Evolutionary conservation across 2,888 invertebrate species (phyloP).

Genomic region (Exephanes ischioxanthus): DNA sequence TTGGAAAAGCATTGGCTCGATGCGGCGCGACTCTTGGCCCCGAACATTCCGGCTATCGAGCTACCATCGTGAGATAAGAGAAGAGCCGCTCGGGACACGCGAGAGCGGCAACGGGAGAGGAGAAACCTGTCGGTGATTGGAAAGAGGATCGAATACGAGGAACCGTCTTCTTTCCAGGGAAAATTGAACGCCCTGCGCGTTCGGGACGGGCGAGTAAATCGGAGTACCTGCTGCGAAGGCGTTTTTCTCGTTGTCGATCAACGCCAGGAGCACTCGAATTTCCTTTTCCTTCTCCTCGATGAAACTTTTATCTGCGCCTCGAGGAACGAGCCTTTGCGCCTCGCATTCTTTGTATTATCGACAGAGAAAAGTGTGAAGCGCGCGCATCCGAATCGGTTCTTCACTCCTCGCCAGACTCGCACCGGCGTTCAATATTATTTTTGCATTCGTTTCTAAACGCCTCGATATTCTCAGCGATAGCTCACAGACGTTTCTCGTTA

Average conservation of each 20-base stretch:
- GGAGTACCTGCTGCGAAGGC: slow-evolving; percentile 24
- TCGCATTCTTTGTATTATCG: background rate
- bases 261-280: slow-evolving; percentile 45
- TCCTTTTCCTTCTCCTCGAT: slow-evolving; percentile 8
- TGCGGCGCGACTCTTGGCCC: slow-evolving; percentile 43
- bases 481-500: background rate
- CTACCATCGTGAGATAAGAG: slow-evolving; percentile 65
- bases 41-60: slow-evolving; percentile 61
- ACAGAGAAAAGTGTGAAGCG: background rate
- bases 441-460: background rate
- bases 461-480: background rate
- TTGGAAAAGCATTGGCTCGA: slow-evolving; percentile 72
- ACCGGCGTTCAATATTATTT: background rate
- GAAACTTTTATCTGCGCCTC: slow-evolving; percentile 16
- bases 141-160: slow-evolving; percentile 49
- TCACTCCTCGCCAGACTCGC: too few species aligned
- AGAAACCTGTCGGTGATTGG: slow-evolving; percentile 62
- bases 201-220: slow-evolving; percentile 25
- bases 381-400: background rate
- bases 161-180: slow-evolving; percentile 39
- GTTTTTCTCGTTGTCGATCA: slow-evolving; percentile 41
- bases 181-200: slow-evolving; percentile 60
- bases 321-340: background rate
- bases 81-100: slow-evolving; percentile 21
- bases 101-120: slow-evolving; percentile 32